Conservation (phyloP, 2,888 invertebrate species). For the Serripes groenlandicus region DNA sequence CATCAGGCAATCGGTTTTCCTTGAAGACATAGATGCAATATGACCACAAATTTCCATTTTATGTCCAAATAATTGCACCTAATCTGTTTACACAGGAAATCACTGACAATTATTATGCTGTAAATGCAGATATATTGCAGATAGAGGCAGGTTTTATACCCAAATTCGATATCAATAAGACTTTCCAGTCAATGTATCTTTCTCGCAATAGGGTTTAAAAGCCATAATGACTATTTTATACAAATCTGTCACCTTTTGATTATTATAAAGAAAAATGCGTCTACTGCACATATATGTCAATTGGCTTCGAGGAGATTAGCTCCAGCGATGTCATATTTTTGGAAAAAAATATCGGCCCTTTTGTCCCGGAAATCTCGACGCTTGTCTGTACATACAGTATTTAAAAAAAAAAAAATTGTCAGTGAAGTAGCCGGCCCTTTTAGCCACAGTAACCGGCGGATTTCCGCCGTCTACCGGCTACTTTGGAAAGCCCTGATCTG, state of each 20-base stretch:
- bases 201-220: neutral
- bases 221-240: neutral
- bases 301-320: too few species aligned
- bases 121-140: constrained; percentile 18
- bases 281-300: too few species aligned
- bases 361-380: too few species aligned
- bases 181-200: constrained; percentile 4
- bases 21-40: constrained; percentile 1
- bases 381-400: too few species aligned
- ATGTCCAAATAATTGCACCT: constrained; percentile 19
- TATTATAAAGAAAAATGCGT: too few species aligned
- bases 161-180: neutral
- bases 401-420: too few species aligned
- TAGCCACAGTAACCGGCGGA: too few species aligned
- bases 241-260: neutral
- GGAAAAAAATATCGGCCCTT: too few species aligned
- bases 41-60: constrained; percentile 1
- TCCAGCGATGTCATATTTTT: too few species aligned
- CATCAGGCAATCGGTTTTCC: neutral
- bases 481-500: too few species aligned
- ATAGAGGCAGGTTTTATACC: neutral
- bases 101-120: constrained; percentile 21
- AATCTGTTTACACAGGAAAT: constrained; percentile 13
- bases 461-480: too few species aligned
- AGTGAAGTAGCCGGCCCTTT: too few species aligned